These are phyloP conservation scores for Stenodera caucasica DNA, from an alignment of 2,888 invertebrate genomes.

Conservation along the genomic window DNA sequence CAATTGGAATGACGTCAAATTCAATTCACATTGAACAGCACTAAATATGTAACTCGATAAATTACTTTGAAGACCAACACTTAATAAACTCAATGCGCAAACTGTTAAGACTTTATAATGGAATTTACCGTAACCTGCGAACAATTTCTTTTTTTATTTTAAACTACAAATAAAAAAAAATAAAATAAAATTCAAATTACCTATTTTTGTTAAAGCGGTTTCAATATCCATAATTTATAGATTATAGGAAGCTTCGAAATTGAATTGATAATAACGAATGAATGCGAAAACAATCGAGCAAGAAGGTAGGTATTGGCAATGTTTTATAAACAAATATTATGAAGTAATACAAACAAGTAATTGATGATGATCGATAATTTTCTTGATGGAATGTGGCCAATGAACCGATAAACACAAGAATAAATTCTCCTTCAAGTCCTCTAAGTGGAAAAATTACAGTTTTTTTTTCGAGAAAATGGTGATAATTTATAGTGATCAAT, in stretches of 20 bases:
- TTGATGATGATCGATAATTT: not conserved
- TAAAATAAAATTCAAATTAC: not conserved
- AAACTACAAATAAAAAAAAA: not conserved
- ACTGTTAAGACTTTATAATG: constrained; percentile 66
- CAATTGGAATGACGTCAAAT: constrained; percentile 66
- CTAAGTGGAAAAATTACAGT: no score
- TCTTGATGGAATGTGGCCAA: no score
- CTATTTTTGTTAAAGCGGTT: not conserved
- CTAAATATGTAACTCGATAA: constrained; percentile 73
- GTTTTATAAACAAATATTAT: constrained; percentile 1
- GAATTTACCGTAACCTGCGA: constrained; percentile 74
- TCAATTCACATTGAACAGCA: constrained; percentile 70
- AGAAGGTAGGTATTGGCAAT: not conserved
- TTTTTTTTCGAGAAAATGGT: no score
- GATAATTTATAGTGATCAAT: no score
- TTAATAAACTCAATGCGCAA: constrained; percentile 66
- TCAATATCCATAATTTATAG: not conserved
- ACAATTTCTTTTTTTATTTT: constrained; percentile 19
- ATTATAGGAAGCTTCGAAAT: no score
- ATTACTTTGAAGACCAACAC: constrained; percentile 68
- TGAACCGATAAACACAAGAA: no score
- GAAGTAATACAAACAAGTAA: not conserved
- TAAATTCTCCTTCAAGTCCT: no score
- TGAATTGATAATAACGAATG: not conserved
- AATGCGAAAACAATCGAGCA: not conserved